Conservation (phyloP, 2,797 vertebrate species). For the Micromesistius poutassou region DNA sequence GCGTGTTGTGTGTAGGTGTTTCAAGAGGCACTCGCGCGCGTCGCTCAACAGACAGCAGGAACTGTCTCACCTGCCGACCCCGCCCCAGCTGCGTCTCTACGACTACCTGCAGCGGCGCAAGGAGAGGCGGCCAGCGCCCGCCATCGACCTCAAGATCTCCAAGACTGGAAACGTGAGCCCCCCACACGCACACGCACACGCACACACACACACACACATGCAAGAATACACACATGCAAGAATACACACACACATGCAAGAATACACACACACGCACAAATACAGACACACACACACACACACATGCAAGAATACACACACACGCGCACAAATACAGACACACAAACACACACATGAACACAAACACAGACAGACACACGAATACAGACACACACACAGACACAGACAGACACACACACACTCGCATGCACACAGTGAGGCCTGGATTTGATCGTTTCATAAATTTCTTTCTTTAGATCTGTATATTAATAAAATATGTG, state of each 20-base stretch:
- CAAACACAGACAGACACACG: too few relatives aligned
- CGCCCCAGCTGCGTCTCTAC: constrained; percentile 88
- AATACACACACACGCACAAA: too few relatives aligned
- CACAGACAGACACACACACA: not conserved
- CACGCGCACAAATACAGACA: too few relatives aligned
- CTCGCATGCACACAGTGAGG: not conserved
- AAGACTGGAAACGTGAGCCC: constrained; percentile 91
- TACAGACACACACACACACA: too few relatives aligned
- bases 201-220: not conserved
- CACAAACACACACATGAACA: too few relatives aligned
- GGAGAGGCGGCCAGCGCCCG: constrained; percentile 86
- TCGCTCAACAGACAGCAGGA: constrained; percentile 94
- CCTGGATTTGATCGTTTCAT: not conserved
- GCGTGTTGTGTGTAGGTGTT: constrained; percentile 74
- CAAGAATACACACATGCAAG: too few relatives aligned
- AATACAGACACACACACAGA: too few relatives aligned
- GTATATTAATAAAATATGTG: not conserved
- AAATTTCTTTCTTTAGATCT: not conserved
- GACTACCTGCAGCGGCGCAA: constrained; percentile 96
- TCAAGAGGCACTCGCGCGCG: constrained; percentile 91
- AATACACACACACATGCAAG: too few relatives aligned
- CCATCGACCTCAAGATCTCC: constrained; percentile 96
- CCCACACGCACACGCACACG: not conserved
- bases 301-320: too few relatives aligned
- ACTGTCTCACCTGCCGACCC: constrained; percentile 82